These are phyloP conservation scores for Tauraco hartlaubi DNA, from an alignment of 2,797 vertebrate genomes.

Conservation along the genomic window DNA sequence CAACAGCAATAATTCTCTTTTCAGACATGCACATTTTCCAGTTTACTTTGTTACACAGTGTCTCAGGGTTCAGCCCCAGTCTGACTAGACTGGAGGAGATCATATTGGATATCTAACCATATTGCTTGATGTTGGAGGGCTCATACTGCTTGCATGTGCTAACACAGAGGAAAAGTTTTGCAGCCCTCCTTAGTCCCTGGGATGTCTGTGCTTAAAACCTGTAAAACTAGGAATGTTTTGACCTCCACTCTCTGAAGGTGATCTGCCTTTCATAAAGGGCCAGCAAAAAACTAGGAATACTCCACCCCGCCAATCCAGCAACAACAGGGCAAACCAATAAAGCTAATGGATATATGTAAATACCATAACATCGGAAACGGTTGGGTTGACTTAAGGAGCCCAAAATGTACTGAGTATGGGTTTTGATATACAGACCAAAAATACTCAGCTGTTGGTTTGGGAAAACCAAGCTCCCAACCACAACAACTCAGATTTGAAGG, in stretches of 20 bases:
- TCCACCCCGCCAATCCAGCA: neutral
- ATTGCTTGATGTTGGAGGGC: neutral
- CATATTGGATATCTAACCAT: rapidly evolving
- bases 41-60: neutral
- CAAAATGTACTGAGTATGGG: neutral
- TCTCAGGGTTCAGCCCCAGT: neutral
- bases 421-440: neutral
- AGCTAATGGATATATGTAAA: neutral
- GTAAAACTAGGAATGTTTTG: neutral
- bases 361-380: neutral
- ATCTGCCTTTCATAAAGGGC: neutral
- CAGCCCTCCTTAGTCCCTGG: neutral
- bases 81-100: neutral
- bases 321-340: neutral
- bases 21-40: neutral
- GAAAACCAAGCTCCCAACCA: neutral
- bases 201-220: neutral
- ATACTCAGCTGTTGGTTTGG: neutral
- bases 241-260: neutral
- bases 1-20: neutral
- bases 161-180: neutral
- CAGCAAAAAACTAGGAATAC: neutral
- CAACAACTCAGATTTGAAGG: neutral
- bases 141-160: neutral
- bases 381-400: neutral